Evolutionary conservation across 2,888 invertebrate genomes (phyloP), one percentile per base, ranked within the genome.

Genomic region (Arrhopalites spinosus): DNA sequence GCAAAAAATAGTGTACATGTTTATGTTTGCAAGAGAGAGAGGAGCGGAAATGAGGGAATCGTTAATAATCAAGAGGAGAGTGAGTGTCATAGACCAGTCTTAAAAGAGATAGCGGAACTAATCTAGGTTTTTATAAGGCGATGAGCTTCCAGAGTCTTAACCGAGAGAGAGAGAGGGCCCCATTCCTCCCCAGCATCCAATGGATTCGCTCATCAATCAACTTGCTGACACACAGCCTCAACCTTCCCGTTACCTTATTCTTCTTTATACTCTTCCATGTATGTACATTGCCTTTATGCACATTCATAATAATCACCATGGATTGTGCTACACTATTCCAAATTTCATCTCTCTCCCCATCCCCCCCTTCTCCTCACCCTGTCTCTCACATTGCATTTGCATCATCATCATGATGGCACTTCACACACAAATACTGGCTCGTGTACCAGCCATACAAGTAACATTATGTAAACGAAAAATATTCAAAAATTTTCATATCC

Each of bases 71-170:
- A 77, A 75, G 67, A 77, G 50, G 30, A 29, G 73, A 76, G 73
- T 76, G 76, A 76, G 76, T 76, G 76, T 76, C 76, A 76, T 67
- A 68, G 72, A 73, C 73, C 76, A 74, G 76, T 74, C 76, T 78
- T 75, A 74, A 61, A 67, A 59, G 59, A 73, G 76, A 76, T 73
- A 74, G 74, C 74, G 74, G 74, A 78, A 78, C 76, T 78, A 78
- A 78, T 78, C 78, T 78, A 68, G 74, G 72, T 76, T 78, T 78
- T 78, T 78, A 78, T 78, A 76, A 76, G 63, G 75, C 73, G 76
- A 71, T 78, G 78, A 76, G 77, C 74, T 63, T 36, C 30, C 20
- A 61, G 36, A 75, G 71, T 50, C 36, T 45, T 43, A 61, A 47
- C 29, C 70, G 61, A 27, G 70, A 45, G 30, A n/a, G 66, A 13